A percentile compares a stretch with the other conserved stretches of the same genome.
phyloP scores from a whole-genome alignment of 2,888 invertebrate species.

The Trichopoda pennipes region DNA sequence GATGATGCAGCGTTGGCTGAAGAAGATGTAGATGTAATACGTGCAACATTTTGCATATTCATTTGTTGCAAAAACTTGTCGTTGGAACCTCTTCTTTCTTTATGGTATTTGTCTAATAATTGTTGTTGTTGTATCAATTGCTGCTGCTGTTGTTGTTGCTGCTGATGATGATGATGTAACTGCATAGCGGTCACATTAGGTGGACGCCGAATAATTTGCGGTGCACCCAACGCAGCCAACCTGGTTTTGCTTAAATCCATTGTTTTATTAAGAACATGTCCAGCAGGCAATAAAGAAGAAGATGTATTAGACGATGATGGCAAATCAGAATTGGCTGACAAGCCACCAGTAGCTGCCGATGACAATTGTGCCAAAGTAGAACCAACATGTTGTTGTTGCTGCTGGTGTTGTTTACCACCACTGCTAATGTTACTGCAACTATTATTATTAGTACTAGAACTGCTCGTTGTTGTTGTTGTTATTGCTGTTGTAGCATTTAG shows the following conservation, averaged over 20 bases:
- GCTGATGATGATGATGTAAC: conserved; percentile 60
- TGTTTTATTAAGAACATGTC: conserved; percentile 66
- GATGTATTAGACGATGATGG: conserved; percentile 67
- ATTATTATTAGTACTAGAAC: conserved; percentile 41
- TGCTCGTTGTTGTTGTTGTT: conserved; percentile 29
- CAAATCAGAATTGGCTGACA: conserved; percentile 71
- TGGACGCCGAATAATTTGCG: conserved; percentile 78
- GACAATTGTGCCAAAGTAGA: conserved; percentile 79
- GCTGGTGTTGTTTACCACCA: conserved; percentile 54
- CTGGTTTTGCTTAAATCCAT: conserved; percentile 70
- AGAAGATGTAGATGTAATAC: conserved; percentile 59
- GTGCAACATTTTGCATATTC: conserved; percentile 65
- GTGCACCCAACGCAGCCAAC: conserved; percentile 74
- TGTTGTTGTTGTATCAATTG: conserved; percentile 54
- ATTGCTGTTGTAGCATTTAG: conserved; percentile 43
- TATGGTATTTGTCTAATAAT: conserved; percentile 62
- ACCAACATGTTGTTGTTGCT: conserved; percentile 71
- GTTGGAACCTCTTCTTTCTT: conserved; percentile 54
- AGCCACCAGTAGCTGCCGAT: conserved; percentile 78
- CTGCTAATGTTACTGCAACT: conserved; percentile 24
- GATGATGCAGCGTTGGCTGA: conserved; percentile 48
- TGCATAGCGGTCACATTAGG: conserved; percentile 59
- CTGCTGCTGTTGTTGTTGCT: conserved; percentile 40
- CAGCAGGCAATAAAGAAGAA: conserved; percentile 61
- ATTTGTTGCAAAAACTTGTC: conserved; percentile 63